Evolutionary conservation across 2,113 vertebrate species (phyloP), one percentile per base, ranked within the genome.

Genomic region (Hemibagrus wyckioides): DNA sequence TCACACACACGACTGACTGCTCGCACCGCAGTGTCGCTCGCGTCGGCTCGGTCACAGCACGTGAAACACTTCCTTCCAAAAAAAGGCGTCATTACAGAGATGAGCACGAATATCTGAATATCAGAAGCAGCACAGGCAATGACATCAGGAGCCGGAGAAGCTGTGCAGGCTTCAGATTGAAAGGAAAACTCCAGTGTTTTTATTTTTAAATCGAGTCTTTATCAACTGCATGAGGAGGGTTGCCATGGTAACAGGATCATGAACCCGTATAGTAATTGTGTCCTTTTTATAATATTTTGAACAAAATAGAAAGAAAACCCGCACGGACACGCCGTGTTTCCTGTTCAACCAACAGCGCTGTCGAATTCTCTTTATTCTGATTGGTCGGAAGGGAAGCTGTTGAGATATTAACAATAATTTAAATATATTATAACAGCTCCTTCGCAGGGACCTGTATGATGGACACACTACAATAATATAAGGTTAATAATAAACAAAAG

Each of bases 1-100:
- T 54, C 50, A 79, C 76, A 77, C 44, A 77, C 25, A 75, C 71
- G 33, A 76, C 41, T 50, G 73, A 15, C 41, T 28, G 48, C 56
- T 61, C 28, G 14, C 65, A 41, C 13, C 23, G 2, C 30, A 56
- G 4, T 73, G 36, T 10, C 50, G 63, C 73, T 44, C 17, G 39
- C 67, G 19, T 25, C 3, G 41, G 13, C 33, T 61, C 56, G 19
- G 23, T 65, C 75, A 65, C 23, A 30, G n/a, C 6, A 57, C 15
- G 28, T 79, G 71, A 71, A n/a, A 89, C 75, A 23, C 59, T 52
- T 69, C 44, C 63, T 80, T 84, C 65, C 82, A 84, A 69, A 48
- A n/a, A 83, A 59, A 19, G 41, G 69, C 11, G 10, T 61, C 59
- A 52, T 19, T 3, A 57, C 48, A 61, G 30, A 71, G 54, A 82